Conservation (phyloP, 2,888 invertebrate genomes). For the Chymomyza fuscimana region DNA sequence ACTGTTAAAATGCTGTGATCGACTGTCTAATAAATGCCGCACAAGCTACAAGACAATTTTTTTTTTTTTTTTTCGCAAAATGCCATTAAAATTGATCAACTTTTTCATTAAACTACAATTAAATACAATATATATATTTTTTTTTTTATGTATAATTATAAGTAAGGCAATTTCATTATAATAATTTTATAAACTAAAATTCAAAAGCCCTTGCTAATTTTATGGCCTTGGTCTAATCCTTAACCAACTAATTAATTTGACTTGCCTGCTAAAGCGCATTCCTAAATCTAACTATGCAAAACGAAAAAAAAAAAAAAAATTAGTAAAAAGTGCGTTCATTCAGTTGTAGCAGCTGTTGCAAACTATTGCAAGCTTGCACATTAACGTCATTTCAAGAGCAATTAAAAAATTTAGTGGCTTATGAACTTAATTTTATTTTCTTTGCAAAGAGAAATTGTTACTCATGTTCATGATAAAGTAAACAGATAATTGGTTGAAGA, state of each 20-base stretch:
- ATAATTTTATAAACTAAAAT: neutral
- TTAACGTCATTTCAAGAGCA: too few relatives aligned
- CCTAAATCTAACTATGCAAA: constrained; percentile 12
- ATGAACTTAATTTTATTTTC: too few relatives aligned
- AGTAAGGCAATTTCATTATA: constrained; percentile 2
- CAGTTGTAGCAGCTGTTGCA: too few relatives aligned
- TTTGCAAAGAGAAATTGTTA: too few relatives aligned
- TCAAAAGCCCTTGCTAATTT: neutral
- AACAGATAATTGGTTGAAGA: too few relatives aligned
- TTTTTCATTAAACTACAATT: constrained; percentile 47
- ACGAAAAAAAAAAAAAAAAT: neutral
- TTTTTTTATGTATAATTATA: constrained; percentile 1
- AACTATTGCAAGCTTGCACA: too few relatives aligned
- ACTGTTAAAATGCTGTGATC: neutral
- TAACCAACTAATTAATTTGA: constrained; percentile 45
- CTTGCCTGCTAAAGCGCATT: constrained; percentile 40
- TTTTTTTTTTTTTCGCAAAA: constrained; percentile 2
- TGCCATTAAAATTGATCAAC: neutral
- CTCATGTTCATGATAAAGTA: too few relatives aligned
- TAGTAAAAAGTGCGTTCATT: too few relatives aligned
- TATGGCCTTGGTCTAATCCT: constrained; percentile 6
- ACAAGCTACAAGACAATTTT: constrained; percentile 46
- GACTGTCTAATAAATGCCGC: constrained; percentile 43
- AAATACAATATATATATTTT: constrained; percentile 53
- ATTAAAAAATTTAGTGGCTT: too few relatives aligned